Evolutionary conservation across 2,797 vertebrate genomes (phyloP).

Genomic region (Glossophaga mutica): DNA sequence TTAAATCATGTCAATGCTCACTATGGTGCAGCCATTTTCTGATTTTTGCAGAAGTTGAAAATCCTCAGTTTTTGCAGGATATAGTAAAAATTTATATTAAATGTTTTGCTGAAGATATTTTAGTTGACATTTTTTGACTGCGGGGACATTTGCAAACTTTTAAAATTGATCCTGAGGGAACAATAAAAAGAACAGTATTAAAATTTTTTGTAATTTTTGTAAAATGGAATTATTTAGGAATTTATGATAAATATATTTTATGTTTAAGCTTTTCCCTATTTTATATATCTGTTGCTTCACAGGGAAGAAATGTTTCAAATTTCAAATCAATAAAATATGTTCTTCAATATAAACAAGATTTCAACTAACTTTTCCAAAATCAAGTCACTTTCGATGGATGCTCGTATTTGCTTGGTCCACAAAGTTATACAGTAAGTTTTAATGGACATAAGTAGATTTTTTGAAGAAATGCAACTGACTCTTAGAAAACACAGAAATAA

Average conservation of each 20-base stretch:
- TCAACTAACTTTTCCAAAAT: background rate
- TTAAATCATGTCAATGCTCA: background rate
- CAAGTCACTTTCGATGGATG: background rate
- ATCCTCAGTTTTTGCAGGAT: background rate
- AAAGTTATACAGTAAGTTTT: background rate
- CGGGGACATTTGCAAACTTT: background rate
- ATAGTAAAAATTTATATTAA: background rate
- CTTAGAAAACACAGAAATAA: background rate
- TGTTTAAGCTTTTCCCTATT: background rate
- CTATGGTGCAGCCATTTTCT: background rate
- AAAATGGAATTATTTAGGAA: background rate
- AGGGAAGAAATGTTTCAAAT: background rate
- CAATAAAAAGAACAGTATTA: background rate
- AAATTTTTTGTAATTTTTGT: background rate
- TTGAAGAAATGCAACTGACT: background rate
- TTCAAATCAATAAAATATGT: background rate
- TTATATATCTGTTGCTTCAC: background rate
- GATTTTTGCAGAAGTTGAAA: slow-evolving; percentile 12
- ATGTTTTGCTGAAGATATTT: background rate
- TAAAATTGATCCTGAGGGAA: background rate
- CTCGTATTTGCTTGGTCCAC: background rate
- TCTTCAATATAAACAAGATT: background rate
- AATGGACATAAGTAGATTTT: background rate
- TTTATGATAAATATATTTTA: background rate
- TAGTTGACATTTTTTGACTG: background rate